These are phyloP conservation scores for Chrysomela aeneicollis DNA, from an alignment of 2,888 invertebrate genomes.

Conservation along the genomic window DNA sequence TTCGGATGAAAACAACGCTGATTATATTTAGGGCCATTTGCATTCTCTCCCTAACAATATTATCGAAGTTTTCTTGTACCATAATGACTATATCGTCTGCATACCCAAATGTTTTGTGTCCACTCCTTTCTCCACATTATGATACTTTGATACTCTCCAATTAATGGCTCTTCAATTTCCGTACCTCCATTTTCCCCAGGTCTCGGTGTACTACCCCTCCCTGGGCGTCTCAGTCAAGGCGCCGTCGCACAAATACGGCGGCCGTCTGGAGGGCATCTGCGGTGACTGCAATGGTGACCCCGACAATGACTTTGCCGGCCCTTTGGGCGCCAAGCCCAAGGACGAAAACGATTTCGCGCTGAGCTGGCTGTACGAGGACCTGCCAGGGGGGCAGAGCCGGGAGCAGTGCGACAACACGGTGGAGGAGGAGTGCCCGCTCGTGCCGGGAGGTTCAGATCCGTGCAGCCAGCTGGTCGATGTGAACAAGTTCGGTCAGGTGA, in stretches of 20 bases:
- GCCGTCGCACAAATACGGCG: conserved; percentile 77
- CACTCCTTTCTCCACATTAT: too few relatives aligned
- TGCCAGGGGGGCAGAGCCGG: conserved; percentile 60
- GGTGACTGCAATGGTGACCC: conserved; percentile 75
- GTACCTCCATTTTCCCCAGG: conserved; percentile 44
- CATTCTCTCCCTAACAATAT: too few relatives aligned
- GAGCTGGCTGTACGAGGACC: conserved; percentile 64
- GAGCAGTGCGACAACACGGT: conserved; percentile 57
- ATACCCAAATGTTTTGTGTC: too few relatives aligned
- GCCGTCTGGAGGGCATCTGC: conserved; percentile 81
- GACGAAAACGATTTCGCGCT: conserved; percentile 65
- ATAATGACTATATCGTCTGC: too few relatives aligned
- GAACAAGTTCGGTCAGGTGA: conserved; percentile 65
- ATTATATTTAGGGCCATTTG: too few relatives aligned
- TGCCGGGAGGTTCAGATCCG: conserved; percentile 71
- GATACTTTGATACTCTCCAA: too few relatives aligned
- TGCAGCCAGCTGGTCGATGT: conserved; percentile 71
- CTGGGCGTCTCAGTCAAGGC: conserved; percentile 67
- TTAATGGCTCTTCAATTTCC: too few relatives aligned
- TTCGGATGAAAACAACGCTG: too few relatives aligned
- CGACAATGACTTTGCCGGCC: conserved; percentile 66
- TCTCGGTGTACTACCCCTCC: conserved; percentile 61
- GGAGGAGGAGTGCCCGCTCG: conserved; percentile 58
- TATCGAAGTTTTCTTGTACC: too few relatives aligned
- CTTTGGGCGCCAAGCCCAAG: conserved; percentile 65